Evolutionary conservation across 2,113 vertebrate genomes (phyloP).

Genomic region (Talpa occidentalis): DNA sequence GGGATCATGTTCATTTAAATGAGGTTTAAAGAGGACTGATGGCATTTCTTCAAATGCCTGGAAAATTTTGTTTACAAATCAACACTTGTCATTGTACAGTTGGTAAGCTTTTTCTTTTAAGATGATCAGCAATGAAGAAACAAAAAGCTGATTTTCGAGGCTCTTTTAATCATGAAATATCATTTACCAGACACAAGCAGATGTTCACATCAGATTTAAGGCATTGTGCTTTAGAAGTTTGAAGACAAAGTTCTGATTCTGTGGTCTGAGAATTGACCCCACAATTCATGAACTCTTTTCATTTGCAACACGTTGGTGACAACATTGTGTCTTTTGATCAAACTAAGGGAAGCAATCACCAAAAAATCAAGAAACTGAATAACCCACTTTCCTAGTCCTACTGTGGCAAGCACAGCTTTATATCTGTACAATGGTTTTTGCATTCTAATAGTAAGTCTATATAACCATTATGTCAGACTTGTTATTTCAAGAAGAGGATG

Average conservation of each 20-base stretch:
- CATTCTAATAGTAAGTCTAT: background rate
- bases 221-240: background rate
- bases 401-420: background rate
- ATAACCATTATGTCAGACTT: background rate
- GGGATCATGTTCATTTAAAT: background rate
- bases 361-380: background rate
- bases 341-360: background rate
- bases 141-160: background rate
- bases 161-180: background rate
- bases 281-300: background rate
- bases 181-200: background rate
- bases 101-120: constrained; percentile 27
- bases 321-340: background rate
- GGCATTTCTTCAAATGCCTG: background rate
- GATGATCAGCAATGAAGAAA: background rate
- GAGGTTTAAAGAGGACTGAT: background rate
- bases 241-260: background rate
- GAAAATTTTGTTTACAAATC: background rate
- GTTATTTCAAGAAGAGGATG: background rate
- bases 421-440: background rate
- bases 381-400: background rate
- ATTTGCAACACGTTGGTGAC: background rate
- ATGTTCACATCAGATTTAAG: background rate
- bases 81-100: background rate
- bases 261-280: background rate